Base-by-base conservation (phyloP, 2,888 invertebrate genomes). In the Alviniconcha strummeri region DNA sequence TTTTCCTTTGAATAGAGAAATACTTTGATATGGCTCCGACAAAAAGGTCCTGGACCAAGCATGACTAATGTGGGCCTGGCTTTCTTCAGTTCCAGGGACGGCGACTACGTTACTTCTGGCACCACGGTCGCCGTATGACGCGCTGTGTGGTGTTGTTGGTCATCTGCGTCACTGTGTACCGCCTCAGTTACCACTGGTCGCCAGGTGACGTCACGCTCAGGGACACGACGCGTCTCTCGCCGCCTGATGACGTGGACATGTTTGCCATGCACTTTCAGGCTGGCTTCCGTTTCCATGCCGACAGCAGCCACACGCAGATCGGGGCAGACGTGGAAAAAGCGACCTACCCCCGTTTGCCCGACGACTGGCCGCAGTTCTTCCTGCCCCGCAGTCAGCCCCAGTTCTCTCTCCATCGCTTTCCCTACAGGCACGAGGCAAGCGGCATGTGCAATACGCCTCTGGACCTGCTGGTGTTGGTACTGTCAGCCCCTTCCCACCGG, bases 401-500 rank as follows among this genome's bases (percentile, higher is more conserved):
- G 64, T 79, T 79, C 64, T 79, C 79, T 7, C 13, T 79, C 64
- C 13, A 71, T 17, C 52, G 5, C 11, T 79, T 54, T 52, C 52
- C 79, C 13, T 79, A 79, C 79, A 15, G 8, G 6, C 67, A 79
- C 64, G 19, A 36, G 52, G 79, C 79, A 13, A 7, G 13, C n/a
- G 36, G 7, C 64, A 13, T 54, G 52, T 79, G 79, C 36, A 17
- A 17, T 9, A 11, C 17, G 13, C 54, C n/a, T 4, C 79, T 83
- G 9, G 60, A 80, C 67, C 67, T 85, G 52, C 64, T 85, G 56
- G 79, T 85, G 36, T 83, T 87, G 82, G 83, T 87, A n/a, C 85
- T 86, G 60, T 82, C 87, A 13, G 80, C 84, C 6, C 85, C 83
- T 11, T 54, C 71, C 11, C 84, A 88, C 80, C 60, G 64, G 52